Percentiles rank a stretch among this genome's conserved stretches.
Conservation (phyloP, 2,113 vertebrate species). For the Pteropus alecto region DNA sequence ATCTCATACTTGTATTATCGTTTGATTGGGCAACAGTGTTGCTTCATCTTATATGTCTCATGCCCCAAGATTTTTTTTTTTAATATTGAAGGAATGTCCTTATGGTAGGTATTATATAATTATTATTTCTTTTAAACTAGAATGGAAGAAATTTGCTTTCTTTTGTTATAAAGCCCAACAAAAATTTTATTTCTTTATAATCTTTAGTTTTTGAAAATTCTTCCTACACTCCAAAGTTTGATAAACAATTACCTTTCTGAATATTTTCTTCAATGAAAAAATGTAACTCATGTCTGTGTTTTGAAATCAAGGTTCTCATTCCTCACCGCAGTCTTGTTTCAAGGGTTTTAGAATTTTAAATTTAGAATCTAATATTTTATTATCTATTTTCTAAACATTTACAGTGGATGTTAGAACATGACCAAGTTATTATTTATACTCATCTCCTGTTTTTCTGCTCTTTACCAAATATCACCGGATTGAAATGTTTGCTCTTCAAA, state of each 20-base stretch:
- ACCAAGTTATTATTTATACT: not conserved
- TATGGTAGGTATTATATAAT: not conserved
- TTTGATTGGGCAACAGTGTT: not conserved
- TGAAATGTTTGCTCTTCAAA: not conserved
- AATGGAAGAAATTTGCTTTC: not conserved
- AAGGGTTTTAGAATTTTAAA: not conserved
- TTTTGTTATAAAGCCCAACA: not conserved
- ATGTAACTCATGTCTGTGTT: not conserved
- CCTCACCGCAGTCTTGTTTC: not conserved
- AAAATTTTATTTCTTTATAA: not conserved
- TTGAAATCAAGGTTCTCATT: slow-evolving; percentile 14
- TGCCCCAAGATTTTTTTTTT: not conserved
- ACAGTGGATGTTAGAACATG: not conserved
- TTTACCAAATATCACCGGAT: not conserved
- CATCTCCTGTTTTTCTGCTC: not conserved
- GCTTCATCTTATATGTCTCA: not conserved
- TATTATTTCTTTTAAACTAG: slow-evolving; percentile 47
- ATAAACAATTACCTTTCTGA: slow-evolving; percentile 15
- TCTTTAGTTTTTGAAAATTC: not conserved
- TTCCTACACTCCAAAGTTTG: not conserved
- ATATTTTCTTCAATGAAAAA: slow-evolving; percentile 6
- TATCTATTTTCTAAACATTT: not conserved
- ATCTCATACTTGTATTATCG: not conserved
- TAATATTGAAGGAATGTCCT: not conserved
- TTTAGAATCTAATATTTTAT: not conserved